phyloP scores from a whole-genome alignment of 1,140 invertebrate species.

The Leptestheria dahalacensis region DNA sequence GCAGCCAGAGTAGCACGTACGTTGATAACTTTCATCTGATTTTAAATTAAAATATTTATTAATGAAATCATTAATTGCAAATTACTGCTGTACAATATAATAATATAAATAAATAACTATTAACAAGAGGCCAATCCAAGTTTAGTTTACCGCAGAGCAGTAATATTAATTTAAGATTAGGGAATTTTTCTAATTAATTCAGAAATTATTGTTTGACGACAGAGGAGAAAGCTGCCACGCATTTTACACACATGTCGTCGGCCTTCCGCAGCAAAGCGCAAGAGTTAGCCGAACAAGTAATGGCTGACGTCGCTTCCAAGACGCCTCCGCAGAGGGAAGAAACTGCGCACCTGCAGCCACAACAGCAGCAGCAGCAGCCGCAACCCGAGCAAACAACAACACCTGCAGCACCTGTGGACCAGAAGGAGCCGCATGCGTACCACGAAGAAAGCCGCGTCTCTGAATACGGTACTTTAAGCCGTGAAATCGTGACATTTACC shows the following conservation, averaged over 20 bases:
- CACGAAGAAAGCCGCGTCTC: constrained; percentile 48
- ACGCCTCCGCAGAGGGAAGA: constrained; percentile 18
- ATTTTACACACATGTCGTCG: constrained; percentile 48
- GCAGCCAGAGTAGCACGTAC: background rate
- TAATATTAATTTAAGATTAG: too few species aligned
- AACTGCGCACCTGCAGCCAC: too few species aligned
- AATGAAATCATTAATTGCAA: too few species aligned
- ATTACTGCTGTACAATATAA: too few species aligned
- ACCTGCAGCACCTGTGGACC: constrained; percentile 23
- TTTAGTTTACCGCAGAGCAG: too few species aligned
- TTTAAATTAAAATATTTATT: too few species aligned
- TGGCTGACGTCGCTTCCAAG: constrained; percentile 27
- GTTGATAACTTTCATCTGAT: background rate
- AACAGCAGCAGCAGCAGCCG: constrained; percentile 36
- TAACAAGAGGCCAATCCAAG: too few species aligned
- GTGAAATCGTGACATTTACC: constrained; percentile 17
- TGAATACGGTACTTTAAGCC: constrained; percentile 45
- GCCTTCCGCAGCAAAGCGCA: constrained; percentile 52
- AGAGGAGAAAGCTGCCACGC: constrained; percentile 34
- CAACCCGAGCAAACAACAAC: constrained; percentile 26
- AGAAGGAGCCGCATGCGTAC: constrained; percentile 45
- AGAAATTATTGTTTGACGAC: constrained; percentile 18
- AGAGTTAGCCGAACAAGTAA: constrained; percentile 47
- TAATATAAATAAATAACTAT: too few species aligned
- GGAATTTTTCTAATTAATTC: background rate